Conservation (phyloP, 2,888 invertebrate species). For the Arge pagana region DNA sequence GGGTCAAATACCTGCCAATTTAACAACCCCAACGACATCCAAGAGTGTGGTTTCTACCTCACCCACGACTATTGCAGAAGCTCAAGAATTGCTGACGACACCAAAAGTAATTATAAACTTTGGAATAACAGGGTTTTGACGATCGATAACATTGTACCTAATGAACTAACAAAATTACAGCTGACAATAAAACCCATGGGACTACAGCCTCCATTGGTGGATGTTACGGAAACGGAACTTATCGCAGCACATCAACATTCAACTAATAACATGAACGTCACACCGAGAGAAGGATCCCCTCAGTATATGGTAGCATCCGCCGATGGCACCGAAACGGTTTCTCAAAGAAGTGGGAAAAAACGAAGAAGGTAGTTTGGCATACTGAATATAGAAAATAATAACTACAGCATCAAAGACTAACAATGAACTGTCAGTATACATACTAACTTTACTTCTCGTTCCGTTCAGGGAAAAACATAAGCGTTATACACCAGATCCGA, state of each 20-base stretch:
- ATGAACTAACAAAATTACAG: constrained; percentile 31
- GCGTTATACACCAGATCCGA: constrained; percentile 74
- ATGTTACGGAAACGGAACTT: constrained; percentile 39
- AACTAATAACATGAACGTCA: constrained; percentile 42
- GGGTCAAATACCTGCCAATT: constrained; percentile 33
- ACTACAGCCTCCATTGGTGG: constrained; percentile 40
- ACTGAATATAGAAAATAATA: no score
- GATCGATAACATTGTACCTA: not conserved
- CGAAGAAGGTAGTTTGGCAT: constrained; percentile 53
- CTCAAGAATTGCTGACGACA: constrained; percentile 56
- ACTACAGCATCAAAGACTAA: no score
- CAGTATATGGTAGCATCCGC: constrained; percentile 55
- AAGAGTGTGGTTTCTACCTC: constrained; percentile 42
- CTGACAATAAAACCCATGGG: constrained; percentile 55
- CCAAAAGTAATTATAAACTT: constrained; percentile 41
- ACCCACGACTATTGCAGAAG: constrained; percentile 49
- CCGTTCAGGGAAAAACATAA: constrained; percentile 75
- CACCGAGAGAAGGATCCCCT: constrained; percentile 51
- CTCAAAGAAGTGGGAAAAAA: constrained; percentile 54
- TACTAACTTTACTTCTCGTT: not conserved
- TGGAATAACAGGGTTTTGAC: not conserved
- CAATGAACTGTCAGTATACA: no score
- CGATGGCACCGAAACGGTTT: constrained; percentile 49
- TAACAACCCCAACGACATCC: constrained; percentile 43
- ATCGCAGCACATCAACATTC: constrained; percentile 30